Base-by-base conservation (phyloP, 2,797 vertebrate species). In the Spatula versicolor region DNA sequence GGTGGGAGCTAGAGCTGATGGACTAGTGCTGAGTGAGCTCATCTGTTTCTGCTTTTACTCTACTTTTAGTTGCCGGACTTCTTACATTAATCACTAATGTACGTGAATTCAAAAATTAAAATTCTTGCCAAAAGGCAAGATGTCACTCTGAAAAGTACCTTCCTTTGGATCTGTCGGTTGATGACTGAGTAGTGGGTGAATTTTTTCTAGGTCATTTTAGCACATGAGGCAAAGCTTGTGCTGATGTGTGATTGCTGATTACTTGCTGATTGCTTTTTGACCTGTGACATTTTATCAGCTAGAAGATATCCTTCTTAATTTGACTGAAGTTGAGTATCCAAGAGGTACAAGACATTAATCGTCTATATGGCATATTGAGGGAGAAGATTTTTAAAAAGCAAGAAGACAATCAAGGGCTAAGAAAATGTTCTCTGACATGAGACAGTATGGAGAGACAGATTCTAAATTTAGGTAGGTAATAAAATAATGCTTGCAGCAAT, bases 121-220 rank as follows among this genome's bases (percentile, higher is more conserved):
- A 75, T 92, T 92, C 60, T 78, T 92, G 87, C 82, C 79, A 78
- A 91, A 91, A 91, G 91, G 87, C 87, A 89, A 87, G 68, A 60
- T 72, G 69, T 62, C 13, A 55, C 74, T 26, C 83, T 89, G 88
- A 86, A 86, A 91, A 91, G 76, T 55, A 87, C 58, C 23, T 83
- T 90, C 74, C 75, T 8, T 72, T 83, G 73, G 41, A 92, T 90
- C 87, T 93, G 69, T 91, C 69, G 93, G 62, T 88, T 91, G 83
- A 69, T 88, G 94, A 90, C 50, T 58, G 50, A 67, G 68, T 86
- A 92, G 45, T 22, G 37, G 33, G 33, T 37, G n/a, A 33, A 12
- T 67, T 93, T 93, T 95, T 95, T 93, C 85, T 92, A 43, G 87
- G 83, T 83, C 90, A 66, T 92, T 90, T 93, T 59, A 90, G 76